phyloP scores from a whole-genome alignment of 2,113 vertebrate species.

The Bambusicola thoracicus region DNA sequence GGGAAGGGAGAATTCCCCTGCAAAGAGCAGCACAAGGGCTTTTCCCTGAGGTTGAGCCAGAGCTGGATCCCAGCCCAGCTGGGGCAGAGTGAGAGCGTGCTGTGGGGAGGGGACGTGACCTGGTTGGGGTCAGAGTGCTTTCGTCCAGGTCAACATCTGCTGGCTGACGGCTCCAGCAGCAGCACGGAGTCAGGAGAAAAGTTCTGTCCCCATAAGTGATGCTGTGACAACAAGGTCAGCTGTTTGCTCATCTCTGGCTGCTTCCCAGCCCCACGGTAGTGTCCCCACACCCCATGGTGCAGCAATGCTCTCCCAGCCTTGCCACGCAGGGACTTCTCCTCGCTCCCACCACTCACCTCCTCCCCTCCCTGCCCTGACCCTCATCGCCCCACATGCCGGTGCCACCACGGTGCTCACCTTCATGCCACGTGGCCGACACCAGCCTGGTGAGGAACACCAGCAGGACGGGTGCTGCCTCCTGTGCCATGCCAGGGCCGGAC shows the following conservation, averaged over 20 bases:
- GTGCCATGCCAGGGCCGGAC: constrained; percentile 2
- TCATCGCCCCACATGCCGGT: fast-evolving
- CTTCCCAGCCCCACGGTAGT: constrained; percentile 10
- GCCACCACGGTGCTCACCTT: constrained; percentile 63
- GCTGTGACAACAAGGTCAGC: neutral
- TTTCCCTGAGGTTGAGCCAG: neutral
- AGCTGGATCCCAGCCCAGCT: neutral
- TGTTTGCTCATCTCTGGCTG: constrained; percentile 53
- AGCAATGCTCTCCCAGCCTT: neutral
- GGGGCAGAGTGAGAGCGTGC: neutral
- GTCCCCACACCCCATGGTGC: neutral
- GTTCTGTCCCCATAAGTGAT: neutral
- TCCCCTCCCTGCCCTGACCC: neutral
- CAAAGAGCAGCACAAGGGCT: neutral
- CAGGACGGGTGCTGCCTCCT: constrained; percentile 50
- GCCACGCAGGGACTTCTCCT: fast-evolving
- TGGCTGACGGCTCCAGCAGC: constrained; percentile 17
- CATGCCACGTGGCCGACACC: constrained; percentile 75
- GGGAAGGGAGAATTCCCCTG: fast-evolving
- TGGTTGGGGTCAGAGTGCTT: neutral
- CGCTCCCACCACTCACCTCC: neutral
- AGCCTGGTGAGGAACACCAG: constrained; percentile 68
- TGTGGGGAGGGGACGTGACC: neutral
- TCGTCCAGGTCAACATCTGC: constrained; percentile 53
- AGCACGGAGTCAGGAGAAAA: constrained; percentile 51